Conservation (phyloP, 1,140 invertebrate genomes). For the Cecropterus lyciades region DNA sequence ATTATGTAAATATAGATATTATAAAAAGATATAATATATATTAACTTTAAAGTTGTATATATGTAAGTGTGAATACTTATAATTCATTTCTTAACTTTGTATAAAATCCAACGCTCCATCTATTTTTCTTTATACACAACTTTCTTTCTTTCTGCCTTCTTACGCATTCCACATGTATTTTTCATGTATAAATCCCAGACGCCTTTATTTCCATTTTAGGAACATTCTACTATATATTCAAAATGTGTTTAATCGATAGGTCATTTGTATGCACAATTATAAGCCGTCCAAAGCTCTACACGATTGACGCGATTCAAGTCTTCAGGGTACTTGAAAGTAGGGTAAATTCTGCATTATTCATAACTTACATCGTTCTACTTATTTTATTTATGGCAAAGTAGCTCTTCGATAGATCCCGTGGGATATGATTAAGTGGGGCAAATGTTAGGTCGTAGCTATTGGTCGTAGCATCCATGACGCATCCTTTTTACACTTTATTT, state of each 20-base stretch:
- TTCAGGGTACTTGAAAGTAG: not conserved
- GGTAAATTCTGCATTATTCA: constrained; percentile 11
- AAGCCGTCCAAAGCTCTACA: constrained; percentile 15
- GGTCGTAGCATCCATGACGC: not conserved
- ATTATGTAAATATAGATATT: too few species aligned
- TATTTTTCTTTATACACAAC: too few species aligned
- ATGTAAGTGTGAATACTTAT: too few species aligned
- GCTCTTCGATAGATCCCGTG: not conserved
- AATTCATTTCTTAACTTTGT: too few species aligned
- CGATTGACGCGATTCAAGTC: not conserved
- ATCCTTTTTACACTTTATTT: not conserved
- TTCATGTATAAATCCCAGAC: not conserved
- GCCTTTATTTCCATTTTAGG: not conserved
- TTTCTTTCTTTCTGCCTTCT: too few species aligned
- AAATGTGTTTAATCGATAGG: not conserved
- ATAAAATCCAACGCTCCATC: too few species aligned
- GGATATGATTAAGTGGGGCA: not conserved
- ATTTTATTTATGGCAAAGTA: constrained; percentile 7
- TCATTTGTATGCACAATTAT: constrained; percentile 23
- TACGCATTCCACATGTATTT: not conserved
- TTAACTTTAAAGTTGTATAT: too few species aligned
- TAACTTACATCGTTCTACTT: constrained; percentile 6
- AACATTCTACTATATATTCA: constrained; percentile 2
- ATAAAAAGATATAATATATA: too few species aligned
- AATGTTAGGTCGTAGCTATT: not conserved